These are phyloP conservation scores for Iguana delicatissima DNA, from an alignment of 2,797 vertebrate genomes.

Conservation along the genomic window DNA sequence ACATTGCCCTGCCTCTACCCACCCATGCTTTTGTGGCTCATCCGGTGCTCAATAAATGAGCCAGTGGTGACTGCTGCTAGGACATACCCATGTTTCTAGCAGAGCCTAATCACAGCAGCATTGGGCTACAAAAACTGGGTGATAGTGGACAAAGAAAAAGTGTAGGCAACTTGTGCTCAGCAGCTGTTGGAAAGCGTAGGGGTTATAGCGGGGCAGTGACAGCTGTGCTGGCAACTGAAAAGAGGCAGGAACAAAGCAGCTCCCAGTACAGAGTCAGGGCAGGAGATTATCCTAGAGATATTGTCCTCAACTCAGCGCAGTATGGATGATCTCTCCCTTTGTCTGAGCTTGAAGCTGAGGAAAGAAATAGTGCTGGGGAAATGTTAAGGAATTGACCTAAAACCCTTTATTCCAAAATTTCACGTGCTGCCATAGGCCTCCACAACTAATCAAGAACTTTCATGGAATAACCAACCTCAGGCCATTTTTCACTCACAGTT, in stretches of 20 bases:
- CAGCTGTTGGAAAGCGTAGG: not conserved
- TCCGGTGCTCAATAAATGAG: not conserved
- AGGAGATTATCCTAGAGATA: not conserved
- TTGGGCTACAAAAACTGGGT: not conserved
- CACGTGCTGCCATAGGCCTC: not conserved
- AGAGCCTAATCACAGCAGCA: not conserved
- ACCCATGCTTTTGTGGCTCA: not conserved
- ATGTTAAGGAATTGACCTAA: not conserved
- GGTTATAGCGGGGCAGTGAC: too few relatives aligned
- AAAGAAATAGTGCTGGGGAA: not conserved
- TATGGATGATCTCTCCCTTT: not conserved
- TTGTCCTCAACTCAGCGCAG: not conserved
- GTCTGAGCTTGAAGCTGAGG: not conserved
- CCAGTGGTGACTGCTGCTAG: not conserved
- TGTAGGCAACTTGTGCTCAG: not conserved
- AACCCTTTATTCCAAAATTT: not conserved
- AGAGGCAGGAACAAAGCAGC: not conserved
- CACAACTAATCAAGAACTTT: conserved; percentile 7
- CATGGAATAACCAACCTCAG: conserved; percentile 33
- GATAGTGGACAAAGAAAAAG: not conserved
- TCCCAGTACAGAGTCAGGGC: not conserved
- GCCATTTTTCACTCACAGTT: not conserved
- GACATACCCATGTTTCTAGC: not conserved
- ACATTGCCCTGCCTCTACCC: not conserved
- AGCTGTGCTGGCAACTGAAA: not conserved